Percentiles rank a stretch among this genome's conserved stretches.
These are phyloP conservation scores for Tribolium madens DNA, from an alignment of 1,140 invertebrate species.

Conservation along the genomic window DNA sequence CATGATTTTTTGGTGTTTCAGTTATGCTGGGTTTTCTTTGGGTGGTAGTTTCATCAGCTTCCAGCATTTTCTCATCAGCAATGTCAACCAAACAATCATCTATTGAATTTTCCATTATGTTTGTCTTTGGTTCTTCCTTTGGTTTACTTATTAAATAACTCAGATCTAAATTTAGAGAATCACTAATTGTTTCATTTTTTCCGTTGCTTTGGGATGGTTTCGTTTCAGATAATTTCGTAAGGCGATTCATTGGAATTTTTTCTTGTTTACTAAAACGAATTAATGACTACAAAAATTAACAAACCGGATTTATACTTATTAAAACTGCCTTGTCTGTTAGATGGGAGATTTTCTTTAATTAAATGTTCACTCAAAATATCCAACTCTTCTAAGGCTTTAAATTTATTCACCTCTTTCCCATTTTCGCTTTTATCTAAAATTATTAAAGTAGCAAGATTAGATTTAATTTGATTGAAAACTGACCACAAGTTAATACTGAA, in stretches of 20 bases:
- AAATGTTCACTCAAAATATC: constrained; percentile 80
- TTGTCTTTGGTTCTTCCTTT: constrained; percentile 38
- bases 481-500: constrained; percentile 45
- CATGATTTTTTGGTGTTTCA: constrained; percentile 46
- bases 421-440: constrained; percentile 59
- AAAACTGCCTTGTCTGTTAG: constrained; percentile 53
- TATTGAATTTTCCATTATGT: background rate
- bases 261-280: constrained; percentile 68
- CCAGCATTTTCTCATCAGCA: constrained; percentile 53
- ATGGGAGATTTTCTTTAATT: constrained; percentile 77
- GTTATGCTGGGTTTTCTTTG: constrained; percentile 38
- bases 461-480: background rate
- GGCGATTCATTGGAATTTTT: constrained; percentile 79
- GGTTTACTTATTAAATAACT: constrained; percentile 56
- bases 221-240: constrained; percentile 55
- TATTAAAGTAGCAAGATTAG: constrained; percentile 24
- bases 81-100: constrained; percentile 73
- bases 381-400: constrained; percentile 79
- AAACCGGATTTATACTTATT: constrained; percentile 33
- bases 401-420: constrained; percentile 65
- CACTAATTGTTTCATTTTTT: constrained; percentile 33
- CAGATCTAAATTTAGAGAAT: constrained; percentile 57
- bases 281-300: constrained; percentile 15
- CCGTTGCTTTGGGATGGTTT: constrained; percentile 42
- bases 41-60: constrained; percentile 19